phyloP scores from a whole-genome alignment of 2,113 vertebrate species.

The Peromyscus maniculatus region DNA sequence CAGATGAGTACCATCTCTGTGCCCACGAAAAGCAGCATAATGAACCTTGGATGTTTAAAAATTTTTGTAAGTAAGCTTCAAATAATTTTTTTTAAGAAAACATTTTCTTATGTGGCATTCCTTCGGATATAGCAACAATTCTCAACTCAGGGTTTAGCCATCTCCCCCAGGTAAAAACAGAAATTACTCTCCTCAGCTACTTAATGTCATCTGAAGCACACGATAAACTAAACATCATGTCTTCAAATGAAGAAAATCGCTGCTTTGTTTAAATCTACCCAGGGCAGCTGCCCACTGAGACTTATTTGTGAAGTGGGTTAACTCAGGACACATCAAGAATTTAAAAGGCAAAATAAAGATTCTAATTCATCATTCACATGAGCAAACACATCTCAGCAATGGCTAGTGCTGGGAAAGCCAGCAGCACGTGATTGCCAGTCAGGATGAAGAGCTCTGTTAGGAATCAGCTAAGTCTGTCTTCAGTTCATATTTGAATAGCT shows the following conservation, averaged over 20 bases:
- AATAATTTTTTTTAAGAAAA: background rate
- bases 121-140: background rate
- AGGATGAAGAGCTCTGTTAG: background rate
- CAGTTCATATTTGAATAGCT: background rate
- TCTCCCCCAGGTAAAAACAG: background rate
- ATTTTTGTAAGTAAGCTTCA: background rate
- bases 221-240: background rate
- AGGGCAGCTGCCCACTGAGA: background rate
- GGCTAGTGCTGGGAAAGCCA: background rate
- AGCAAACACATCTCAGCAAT: background rate
- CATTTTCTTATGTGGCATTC: background rate
- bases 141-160: background rate
- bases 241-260: background rate
- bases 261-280: background rate
- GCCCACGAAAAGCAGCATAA: background rate
- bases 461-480: background rate
- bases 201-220: background rate
- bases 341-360: conserved; percentile 38
- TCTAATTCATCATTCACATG: conserved; percentile 17
- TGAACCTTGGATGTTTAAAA: background rate
- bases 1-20: background rate
- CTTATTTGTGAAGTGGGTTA: conserved; percentile 21
- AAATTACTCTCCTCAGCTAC: background rate
- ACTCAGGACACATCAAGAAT: background rate
- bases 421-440: background rate